phyloP scores from a whole-genome alignment of 2,113 vertebrate species.

The Rissa tridactyla region DNA sequence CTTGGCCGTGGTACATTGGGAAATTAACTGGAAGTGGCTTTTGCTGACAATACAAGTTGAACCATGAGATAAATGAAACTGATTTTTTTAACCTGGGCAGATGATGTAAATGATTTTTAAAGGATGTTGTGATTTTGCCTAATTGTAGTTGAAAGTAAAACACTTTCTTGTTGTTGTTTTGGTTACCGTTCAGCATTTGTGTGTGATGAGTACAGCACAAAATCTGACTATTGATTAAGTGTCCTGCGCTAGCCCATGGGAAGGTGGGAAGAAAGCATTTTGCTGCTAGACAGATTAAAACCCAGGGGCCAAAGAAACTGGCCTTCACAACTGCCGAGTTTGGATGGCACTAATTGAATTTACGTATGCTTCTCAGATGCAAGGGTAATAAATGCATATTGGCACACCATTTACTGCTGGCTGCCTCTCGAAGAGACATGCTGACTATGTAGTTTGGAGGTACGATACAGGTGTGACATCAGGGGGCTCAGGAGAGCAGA shows the following conservation, averaged over 20 bases:
- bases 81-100: background rate
- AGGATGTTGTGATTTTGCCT: background rate
- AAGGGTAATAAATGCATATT: background rate
- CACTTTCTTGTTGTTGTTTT: background rate
- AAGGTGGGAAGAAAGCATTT: background rate
- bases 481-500: background rate
- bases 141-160: constrained; percentile 1
- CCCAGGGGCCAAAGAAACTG: background rate
- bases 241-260: background rate
- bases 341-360: background rate
- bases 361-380: background rate
- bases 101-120: constrained; percentile 3
- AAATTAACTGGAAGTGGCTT: constrained; percentile 2
- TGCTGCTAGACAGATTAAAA: background rate
- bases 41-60: background rate
- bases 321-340: background rate
- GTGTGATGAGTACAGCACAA: background rate
- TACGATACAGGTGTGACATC: background rate
- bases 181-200: background rate
- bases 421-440: rapidly evolving
- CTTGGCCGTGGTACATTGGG: background rate
- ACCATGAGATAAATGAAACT: background rate
- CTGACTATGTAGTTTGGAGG: background rate
- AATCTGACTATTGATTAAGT: background rate
- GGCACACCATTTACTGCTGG: background rate